Conservation (phyloP, 2,888 invertebrate genomes). For the Rhingia campestris region DNA sequence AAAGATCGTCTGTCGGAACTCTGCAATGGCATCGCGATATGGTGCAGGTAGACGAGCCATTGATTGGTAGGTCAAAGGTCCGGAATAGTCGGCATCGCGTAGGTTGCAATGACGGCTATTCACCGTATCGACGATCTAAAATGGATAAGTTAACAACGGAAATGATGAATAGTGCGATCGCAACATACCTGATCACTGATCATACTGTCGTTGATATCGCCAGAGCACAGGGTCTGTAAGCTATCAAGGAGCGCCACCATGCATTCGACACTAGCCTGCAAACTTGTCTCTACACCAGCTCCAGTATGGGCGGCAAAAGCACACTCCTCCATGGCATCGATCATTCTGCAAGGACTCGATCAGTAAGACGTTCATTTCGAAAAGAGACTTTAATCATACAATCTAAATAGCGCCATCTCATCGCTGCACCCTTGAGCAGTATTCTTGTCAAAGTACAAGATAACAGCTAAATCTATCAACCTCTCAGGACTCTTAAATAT, state of each 20-base stretch:
- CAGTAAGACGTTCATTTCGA: not conserved
- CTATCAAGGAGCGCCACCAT: slow-evolving; percentile 92
- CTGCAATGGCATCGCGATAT: slow-evolving; percentile 89
- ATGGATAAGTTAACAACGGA: not conserved
- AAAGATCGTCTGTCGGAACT: slow-evolving; percentile 86
- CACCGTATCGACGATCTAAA: slow-evolving; percentile 85
- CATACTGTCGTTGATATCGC: slow-evolving; percentile 86
- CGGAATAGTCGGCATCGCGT: slow-evolving; percentile 91
- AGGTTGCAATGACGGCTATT: slow-evolving; percentile 87
- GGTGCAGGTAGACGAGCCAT: slow-evolving; percentile 92
- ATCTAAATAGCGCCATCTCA: slow-evolving; percentile 91
- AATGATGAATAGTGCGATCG: not conserved
- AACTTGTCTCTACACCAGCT: slow-evolving; percentile 88
- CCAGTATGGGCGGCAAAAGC: slow-evolving; percentile 87
- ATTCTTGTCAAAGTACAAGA: slow-evolving; percentile 87
- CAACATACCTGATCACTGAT: slow-evolving; percentile 80
- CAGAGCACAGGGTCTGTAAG: slow-evolving; percentile 91
- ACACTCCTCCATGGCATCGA: slow-evolving; percentile 96
- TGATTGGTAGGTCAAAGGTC: slow-evolving; percentile 93
- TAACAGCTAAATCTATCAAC: slow-evolving; percentile 87
- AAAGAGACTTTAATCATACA: slow-evolving; percentile 84
- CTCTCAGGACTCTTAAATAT: slow-evolving; percentile 88
- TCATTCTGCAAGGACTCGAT: slow-evolving; percentile 85
- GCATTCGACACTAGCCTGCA: slow-evolving; percentile 92
- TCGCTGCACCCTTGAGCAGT: slow-evolving; percentile 87